These are phyloP conservation scores for Girardia tigrina DNA, from an alignment of 2,888 invertebrate genomes.

Conservation along the genomic window DNA sequence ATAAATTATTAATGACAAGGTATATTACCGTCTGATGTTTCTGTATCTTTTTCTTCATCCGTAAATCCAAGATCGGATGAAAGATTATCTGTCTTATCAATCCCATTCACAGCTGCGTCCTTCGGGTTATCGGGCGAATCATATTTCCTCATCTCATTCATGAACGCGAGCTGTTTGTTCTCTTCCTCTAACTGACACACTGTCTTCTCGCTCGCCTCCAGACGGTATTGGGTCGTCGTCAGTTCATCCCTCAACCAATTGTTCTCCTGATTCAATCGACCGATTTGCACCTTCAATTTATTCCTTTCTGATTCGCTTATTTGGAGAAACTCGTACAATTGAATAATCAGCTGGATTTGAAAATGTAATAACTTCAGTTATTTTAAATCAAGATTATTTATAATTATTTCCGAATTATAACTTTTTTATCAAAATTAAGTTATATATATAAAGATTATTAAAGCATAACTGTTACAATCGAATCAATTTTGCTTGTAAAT, in stretches of 20 bases:
- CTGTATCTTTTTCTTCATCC: not conserved
- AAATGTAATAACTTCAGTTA: too few relatives aligned
- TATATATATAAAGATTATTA: too few relatives aligned
- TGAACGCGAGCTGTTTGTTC: conserved; percentile 89
- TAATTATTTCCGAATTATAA: too few relatives aligned
- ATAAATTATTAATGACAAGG: too few relatives aligned
- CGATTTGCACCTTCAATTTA: conserved; percentile 89
- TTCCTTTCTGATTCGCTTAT: conserved; percentile 82
- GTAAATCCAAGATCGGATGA: not conserved
- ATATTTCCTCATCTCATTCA: conserved; percentile 69
- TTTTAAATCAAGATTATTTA: too few relatives aligned
- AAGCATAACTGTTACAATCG: too few relatives aligned
- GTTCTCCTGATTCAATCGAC: conserved; percentile 86
- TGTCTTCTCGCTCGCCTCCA: conserved; percentile 81
- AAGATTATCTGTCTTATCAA: not conserved
- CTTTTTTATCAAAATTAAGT: too few relatives aligned
- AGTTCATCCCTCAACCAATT: conserved; percentile 96
- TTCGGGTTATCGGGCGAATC: conserved; percentile 48
- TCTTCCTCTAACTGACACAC: conserved; percentile 89
- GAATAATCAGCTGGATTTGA: not conserved
- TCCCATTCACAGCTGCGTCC: not conserved
- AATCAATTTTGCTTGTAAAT: too few relatives aligned
- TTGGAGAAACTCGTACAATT: conserved; percentile 29
- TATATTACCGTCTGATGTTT: not conserved
- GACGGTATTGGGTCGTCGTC: conserved; percentile 79